phyloP scores from a whole-genome alignment of 2,113 vertebrate genomes.

The Antigone vipio region DNA sequence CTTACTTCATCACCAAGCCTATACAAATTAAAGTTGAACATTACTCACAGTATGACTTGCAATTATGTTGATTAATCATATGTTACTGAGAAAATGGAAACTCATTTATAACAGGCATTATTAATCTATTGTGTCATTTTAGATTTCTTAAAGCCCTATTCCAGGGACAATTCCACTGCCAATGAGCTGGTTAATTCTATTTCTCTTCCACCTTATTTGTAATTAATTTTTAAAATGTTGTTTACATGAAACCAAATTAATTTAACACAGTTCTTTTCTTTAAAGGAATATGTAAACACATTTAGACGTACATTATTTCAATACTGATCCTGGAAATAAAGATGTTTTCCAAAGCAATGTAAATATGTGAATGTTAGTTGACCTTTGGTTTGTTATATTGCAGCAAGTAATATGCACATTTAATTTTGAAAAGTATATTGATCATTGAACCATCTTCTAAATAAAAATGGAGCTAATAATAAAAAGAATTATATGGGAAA shows the following conservation, averaged over 20 bases:
- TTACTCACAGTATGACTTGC: slow-evolving; percentile 51
- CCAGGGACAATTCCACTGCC: not conserved
- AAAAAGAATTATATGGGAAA: not conserved
- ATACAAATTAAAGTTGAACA: slow-evolving; percentile 38
- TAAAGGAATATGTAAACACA: slow-evolving; percentile 1
- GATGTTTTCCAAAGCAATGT: not conserved
- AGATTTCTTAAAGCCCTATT: slow-evolving; percentile 8
- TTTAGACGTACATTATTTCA: not conserved
- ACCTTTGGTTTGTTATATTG: not conserved
- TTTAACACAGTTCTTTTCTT: not conserved
- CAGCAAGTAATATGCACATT: not conserved
- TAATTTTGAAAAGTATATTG: not conserved
- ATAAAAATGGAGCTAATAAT: not conserved
- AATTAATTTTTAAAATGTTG: slow-evolving; percentile 41
- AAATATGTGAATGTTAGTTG: not conserved
- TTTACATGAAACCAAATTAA: slow-evolving; percentile 21
- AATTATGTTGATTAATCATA: slow-evolving; percentile 67
- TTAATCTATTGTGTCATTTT: slow-evolving; percentile 38
- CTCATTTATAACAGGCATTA: slow-evolving; percentile 38
- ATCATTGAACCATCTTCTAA: not conserved
- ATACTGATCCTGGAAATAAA: not conserved
- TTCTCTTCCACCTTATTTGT: not conserved
- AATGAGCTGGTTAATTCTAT: not conserved
- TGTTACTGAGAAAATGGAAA: slow-evolving; percentile 54
- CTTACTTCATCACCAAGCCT: slow-evolving; percentile 45